Evolutionary conservation across 2,888 invertebrate species (phyloP).

Genomic region (Eupithecia centaureata): DNA sequence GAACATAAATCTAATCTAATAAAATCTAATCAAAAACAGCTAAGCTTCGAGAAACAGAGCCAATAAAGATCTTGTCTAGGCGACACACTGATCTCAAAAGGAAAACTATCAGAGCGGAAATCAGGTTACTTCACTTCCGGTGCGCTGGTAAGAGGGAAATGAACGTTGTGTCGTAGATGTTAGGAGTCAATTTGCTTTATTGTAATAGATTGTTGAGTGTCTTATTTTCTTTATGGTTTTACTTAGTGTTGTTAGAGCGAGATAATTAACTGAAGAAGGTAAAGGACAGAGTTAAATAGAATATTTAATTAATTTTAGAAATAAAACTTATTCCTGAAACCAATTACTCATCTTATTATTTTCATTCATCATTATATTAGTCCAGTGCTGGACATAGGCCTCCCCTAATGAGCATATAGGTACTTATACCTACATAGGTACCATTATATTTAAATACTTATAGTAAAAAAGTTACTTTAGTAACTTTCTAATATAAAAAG

Average conservation of each 20-base stretch:
- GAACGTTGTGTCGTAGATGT: neutral
- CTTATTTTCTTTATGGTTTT: neutral
- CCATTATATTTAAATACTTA: too few species aligned
- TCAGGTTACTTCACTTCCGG: neutral
- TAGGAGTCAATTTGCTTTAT: slow-evolving; percentile 1
- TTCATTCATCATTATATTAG: too few species aligned
- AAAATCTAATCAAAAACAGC: slow-evolving; percentile 15
- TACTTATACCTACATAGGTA: too few species aligned
- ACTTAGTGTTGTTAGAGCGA: neutral
- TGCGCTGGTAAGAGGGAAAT: neutral
- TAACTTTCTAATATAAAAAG: too few species aligned
- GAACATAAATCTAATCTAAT: slow-evolving; percentile 7
- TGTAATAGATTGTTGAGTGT: neutral
- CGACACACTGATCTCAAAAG: slow-evolving; percentile 31
- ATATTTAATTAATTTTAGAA: too few species aligned
- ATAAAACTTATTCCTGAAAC: too few species aligned
- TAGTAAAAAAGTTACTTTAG: too few species aligned
- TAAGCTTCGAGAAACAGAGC: slow-evolving; percentile 12
- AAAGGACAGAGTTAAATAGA: too few species aligned
- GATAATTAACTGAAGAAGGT: too few species aligned
- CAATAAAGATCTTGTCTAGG: slow-evolving; percentile 35
- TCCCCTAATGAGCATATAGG: too few species aligned
- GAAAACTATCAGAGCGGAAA: slow-evolving; percentile 8
- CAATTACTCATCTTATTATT: too few species aligned
- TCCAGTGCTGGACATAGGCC: too few species aligned